These are phyloP conservation scores for Acanthisitta chloris DNA, from an alignment of 2,113 vertebrate genomes.

Conservation along the genomic window DNA sequence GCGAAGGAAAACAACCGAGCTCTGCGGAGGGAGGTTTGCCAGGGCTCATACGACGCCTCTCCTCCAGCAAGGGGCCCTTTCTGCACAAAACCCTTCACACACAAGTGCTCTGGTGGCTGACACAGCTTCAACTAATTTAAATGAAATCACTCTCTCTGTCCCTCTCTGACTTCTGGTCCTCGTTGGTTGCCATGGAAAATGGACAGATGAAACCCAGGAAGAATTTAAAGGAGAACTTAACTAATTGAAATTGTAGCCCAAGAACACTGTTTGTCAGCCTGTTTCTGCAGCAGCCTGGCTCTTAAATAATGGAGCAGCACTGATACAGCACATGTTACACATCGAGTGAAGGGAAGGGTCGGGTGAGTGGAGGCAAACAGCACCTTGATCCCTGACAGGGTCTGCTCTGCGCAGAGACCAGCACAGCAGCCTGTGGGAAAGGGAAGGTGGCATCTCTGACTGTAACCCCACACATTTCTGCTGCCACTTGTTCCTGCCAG, in stretches of 20 bases:
- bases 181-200: constrained; percentile 10
- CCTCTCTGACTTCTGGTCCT: background rate
- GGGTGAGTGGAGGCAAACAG: background rate
- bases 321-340: background rate
- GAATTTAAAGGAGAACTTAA: background rate
- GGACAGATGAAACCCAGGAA: background rate
- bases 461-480: rapidly evolving
- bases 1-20: background rate
- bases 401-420: background rate
- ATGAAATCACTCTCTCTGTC: background rate
- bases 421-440: rapidly evolving
- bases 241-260: background rate
- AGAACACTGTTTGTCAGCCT: background rate
- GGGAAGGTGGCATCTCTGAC: background rate
- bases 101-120: background rate
- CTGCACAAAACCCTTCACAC: background rate
- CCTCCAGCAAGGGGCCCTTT: background rate
- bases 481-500: background rate
- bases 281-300: background rate
- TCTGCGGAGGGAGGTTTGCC: background rate
- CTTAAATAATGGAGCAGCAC: background rate
- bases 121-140: background rate
- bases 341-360: background rate
- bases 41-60: background rate
- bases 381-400: background rate